Conservation (phyloP, 2,113 vertebrate species). For the Pedetes capensis region DNA sequence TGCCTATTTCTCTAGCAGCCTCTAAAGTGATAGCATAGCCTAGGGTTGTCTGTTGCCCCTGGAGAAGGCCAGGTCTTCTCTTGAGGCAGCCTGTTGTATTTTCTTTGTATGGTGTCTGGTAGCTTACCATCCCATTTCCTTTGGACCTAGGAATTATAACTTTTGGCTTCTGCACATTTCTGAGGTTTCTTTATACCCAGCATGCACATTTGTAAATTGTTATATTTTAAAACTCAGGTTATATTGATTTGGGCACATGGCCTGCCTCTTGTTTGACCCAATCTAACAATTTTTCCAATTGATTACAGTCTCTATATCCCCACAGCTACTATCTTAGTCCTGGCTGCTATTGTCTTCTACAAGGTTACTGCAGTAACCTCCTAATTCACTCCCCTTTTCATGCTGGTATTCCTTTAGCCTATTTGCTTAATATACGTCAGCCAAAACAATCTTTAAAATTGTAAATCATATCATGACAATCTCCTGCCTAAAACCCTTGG, state of each 20-base stretch:
- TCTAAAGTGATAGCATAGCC: background rate
- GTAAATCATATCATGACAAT: background rate
- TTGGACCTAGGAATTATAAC: background rate
- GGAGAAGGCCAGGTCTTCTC: background rate
- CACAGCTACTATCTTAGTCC: background rate
- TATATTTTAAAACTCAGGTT: conserved; percentile 46
- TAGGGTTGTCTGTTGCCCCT: background rate
- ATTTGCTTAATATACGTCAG: background rate
- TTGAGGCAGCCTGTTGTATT: background rate
- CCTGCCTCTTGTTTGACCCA: background rate
- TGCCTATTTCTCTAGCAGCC: background rate
- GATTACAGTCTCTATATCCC: background rate
- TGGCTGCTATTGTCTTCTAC: background rate
- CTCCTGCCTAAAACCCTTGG: background rate
- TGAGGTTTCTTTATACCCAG: background rate
- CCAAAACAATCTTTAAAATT: background rate
- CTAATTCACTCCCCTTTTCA: background rate
- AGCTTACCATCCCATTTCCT: background rate
- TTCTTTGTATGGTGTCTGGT: background rate
- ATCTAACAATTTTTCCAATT: background rate
- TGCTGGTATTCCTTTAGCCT: background rate
- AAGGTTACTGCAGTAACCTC: background rate
- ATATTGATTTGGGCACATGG: background rate
- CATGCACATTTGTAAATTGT: conserved; percentile 9
- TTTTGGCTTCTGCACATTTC: background rate